Percentiles rank a stretch among this genome's conserved stretches.
phyloP scores from a whole-genome alignment of 2,113 vertebrate species.

The Sciurus niger region DNA sequence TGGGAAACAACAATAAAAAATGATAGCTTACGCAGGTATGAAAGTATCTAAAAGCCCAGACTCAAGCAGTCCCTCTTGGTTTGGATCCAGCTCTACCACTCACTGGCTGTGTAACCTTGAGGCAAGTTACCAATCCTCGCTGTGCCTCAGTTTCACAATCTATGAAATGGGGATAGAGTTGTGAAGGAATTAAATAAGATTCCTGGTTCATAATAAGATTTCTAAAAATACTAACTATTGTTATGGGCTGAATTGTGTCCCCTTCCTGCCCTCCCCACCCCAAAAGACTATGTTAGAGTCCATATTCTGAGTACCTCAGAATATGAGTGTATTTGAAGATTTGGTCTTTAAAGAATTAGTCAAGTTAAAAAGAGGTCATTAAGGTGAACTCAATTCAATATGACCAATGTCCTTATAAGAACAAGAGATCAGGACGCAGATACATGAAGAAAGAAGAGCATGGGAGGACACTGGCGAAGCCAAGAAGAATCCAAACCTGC shows the following conservation, averaged over 20 bases:
- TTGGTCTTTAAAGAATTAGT: neutral
- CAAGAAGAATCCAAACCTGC: neutral
- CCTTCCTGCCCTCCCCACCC: no score
- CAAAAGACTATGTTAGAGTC: neutral
- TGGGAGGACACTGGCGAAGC: neutral
- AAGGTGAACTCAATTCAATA: neutral
- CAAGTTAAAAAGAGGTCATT: neutral
- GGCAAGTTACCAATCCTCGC: neutral
- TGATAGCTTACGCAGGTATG: neutral
- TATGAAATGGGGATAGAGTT: neutral
- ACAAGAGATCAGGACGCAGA: neutral
- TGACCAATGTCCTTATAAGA: neutral
- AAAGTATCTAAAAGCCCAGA: neutral
- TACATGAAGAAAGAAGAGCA: neutral
- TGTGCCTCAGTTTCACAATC: neutral
- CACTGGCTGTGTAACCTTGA: neutral
- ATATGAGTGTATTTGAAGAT: neutral
- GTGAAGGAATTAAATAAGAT: neutral
- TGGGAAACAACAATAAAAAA: neutral
- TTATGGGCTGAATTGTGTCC: neutral
- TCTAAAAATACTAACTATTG: neutral
- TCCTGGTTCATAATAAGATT: neutral
- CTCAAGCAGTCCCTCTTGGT: neutral
- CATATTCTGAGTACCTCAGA: neutral
- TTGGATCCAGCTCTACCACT: neutral